Conservation (phyloP, 2,113 vertebrate species). For the Pygoscelis adeliae region DNA sequence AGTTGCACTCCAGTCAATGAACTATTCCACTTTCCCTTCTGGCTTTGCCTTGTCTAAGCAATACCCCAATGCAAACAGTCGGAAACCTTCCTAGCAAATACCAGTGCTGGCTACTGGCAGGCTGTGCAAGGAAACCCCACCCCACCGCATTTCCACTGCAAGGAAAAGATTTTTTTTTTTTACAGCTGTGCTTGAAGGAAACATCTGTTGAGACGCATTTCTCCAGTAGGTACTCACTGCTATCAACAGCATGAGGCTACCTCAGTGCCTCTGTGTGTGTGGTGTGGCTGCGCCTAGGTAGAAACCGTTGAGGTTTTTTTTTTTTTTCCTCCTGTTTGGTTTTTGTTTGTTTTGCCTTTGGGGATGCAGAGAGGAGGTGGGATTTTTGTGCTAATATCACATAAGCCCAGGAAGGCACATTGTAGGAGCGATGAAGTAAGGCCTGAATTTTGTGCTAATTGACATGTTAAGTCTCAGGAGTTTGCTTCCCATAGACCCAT, state of each 20-base stretch:
- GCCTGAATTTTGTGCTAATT: background rate
- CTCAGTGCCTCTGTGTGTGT: background rate
- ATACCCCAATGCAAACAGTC: background rate
- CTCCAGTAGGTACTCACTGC: background rate
- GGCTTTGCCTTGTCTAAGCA: background rate
- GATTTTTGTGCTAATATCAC: background rate
- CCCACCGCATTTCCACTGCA: background rate
- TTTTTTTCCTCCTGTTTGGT: no score
- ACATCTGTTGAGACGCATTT: background rate
- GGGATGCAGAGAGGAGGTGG: background rate
- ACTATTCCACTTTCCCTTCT: background rate
- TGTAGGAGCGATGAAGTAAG: background rate
- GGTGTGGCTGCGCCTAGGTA: background rate
- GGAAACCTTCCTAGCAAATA: background rate
- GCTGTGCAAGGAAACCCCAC: background rate
- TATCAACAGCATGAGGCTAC: background rate
- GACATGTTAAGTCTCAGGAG: rapidly evolving
- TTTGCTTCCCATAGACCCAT: background rate
- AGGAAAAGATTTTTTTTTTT: background rate
- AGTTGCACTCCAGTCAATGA: background rate
- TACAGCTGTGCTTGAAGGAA: background rate
- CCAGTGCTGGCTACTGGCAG: background rate
- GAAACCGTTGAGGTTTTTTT: background rate
- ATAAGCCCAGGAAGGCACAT: background rate
- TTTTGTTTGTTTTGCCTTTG: background rate